Conservation (phyloP, 2,888 invertebrate species). For the Deilephila elpenor region DNA sequence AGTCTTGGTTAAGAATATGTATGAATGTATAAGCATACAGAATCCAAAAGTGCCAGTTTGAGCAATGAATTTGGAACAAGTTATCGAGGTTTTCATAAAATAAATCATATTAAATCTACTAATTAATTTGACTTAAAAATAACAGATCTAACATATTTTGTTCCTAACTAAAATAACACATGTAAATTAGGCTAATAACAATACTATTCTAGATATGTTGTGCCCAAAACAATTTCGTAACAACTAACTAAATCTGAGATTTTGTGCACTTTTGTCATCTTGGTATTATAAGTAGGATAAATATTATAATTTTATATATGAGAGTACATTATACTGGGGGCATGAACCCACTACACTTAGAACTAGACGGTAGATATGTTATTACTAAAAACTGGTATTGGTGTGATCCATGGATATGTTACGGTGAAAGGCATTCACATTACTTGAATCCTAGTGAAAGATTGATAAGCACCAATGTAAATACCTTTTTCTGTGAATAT, state of each 20-base stretch:
- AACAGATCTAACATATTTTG: conserved; percentile 30
- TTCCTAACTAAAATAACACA: conserved; percentile 15
- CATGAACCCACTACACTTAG: background rate
- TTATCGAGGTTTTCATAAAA: background rate
- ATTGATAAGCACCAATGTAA: too few species aligned
- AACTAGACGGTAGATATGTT: background rate
- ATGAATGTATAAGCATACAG: background rate
- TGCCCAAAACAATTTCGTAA: conserved; percentile 2
- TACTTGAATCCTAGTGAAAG: too few species aligned
- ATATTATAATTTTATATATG: background rate
- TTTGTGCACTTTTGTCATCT: conserved; percentile 6
- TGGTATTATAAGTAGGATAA: background rate
- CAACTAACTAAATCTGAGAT: background rate
- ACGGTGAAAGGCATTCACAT: too few species aligned
- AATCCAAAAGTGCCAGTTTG: conserved; percentile 14
- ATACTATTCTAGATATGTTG: background rate
- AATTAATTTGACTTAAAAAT: background rate
- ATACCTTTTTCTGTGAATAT: too few species aligned
- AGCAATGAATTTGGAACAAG: conserved; percentile 9
- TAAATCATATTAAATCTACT: background rate
- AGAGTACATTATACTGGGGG: conserved; percentile 7
- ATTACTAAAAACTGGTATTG: too few species aligned
- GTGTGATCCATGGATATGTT: too few species aligned
- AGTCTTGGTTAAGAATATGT: background rate
- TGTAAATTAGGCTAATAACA: conserved; percentile 13